Evolutionary conservation across 2,113 vertebrate species (phyloP).

Genomic region (Aspiorhynchus laticeps): DNA sequence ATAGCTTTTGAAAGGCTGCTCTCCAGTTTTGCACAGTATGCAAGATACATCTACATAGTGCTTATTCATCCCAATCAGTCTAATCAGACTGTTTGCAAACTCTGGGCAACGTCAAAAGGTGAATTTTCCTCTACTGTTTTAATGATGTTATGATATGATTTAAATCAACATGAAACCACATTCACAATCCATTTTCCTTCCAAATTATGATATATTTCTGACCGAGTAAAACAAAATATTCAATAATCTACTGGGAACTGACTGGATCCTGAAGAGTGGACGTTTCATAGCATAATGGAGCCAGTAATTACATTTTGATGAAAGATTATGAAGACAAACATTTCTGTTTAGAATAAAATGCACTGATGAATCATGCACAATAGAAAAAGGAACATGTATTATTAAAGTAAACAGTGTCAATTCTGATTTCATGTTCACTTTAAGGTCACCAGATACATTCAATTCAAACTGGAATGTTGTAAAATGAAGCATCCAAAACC

Average conservation of each 20-base stretch:
- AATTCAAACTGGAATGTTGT: neutral
- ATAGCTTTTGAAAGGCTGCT: neutral
- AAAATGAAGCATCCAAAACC: neutral
- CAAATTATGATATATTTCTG: neutral
- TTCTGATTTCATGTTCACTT: neutral
- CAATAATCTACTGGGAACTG: neutral
- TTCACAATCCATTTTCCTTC: neutral
- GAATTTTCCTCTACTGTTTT: neutral
- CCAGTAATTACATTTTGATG: neutral
- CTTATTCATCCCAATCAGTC: neutral
- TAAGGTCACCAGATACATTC: neutral
- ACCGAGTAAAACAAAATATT: neutral
- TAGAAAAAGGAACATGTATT: neutral
- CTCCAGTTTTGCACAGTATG: neutral
- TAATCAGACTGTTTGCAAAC: neutral
- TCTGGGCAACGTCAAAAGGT: neutral
- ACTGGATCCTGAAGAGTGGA: neutral
- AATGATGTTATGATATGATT: neutral
- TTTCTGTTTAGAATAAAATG: neutral
- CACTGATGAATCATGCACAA: neutral
- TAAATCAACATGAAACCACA: slow-evolving; percentile 12
- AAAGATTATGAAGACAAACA: slow-evolving; percentile 4
- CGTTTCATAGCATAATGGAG: neutral
- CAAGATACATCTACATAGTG: neutral
- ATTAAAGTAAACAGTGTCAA: neutral